phyloP scores from a whole-genome alignment of 1,140 invertebrate genomes.

The Pseudomyrmex gracilis region DNA sequence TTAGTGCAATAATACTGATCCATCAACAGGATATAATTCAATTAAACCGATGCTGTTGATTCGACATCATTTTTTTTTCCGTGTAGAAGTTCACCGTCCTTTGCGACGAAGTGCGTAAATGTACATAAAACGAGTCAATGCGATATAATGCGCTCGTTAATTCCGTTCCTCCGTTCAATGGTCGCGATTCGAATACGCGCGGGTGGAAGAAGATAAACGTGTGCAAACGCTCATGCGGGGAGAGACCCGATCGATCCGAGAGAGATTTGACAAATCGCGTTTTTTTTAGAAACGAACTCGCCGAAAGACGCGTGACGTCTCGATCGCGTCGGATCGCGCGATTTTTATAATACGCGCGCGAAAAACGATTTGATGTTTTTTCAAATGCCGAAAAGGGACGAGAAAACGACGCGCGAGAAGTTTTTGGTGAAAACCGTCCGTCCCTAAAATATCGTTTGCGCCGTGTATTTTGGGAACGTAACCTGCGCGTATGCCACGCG shows the following conservation, averaged over 20 bases:
- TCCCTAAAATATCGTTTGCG: neutral
- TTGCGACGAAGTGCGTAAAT: neutral
- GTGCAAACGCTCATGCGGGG: neutral
- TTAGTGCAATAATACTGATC: too few relatives aligned
- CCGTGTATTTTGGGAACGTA: conserved; percentile 7
- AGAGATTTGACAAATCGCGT: conserved; percentile 3
- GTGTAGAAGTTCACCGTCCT: conserved; percentile 1
- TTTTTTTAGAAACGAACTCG: too few relatives aligned
- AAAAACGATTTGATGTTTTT: neutral
- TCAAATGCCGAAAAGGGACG: neutral
- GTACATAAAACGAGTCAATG: conserved; percentile 7
- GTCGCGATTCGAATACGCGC: too few relatives aligned
- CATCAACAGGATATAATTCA: too few relatives aligned
- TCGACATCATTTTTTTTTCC: too few relatives aligned
- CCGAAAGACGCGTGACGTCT: neutral
- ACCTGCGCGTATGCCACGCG: conserved; percentile 25
- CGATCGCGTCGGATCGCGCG: neutral
- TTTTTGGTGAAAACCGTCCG: neutral
- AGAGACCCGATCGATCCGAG: too few relatives aligned
- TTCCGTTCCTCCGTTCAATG: neutral
- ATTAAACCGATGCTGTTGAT: too few relatives aligned
- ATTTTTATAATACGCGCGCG: neutral
- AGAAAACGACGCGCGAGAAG: neutral
- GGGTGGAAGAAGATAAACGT: too few relatives aligned
- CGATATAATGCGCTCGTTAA: conserved; percentile 4